Evolutionary conservation across 1,140 invertebrate species (phyloP).

Genomic region (Linepithema humile): DNA sequence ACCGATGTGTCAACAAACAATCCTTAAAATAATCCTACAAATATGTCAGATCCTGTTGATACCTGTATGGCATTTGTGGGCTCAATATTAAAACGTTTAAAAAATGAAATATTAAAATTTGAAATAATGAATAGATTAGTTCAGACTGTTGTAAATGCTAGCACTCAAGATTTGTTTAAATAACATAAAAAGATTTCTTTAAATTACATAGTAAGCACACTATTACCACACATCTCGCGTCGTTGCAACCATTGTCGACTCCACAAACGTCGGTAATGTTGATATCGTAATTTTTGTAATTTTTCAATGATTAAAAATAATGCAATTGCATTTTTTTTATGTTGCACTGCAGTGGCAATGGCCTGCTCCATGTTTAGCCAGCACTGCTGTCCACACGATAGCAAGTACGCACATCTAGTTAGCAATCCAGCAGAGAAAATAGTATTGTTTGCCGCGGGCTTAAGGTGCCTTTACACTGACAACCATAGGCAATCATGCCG

Average conservation of each 20-base stretch:
- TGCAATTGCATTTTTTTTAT: not conserved
- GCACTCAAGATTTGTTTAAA: not conserved
- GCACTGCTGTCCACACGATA: no score
- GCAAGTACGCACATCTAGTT: no score
- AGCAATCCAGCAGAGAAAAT: no score
- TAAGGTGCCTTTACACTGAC: no score
- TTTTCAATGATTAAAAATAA: not conserved
- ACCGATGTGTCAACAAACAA: not conserved
- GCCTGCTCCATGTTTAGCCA: not conserved
- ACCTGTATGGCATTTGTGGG: not conserved
- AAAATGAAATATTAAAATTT: not conserved
- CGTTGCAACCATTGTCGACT: not conserved
- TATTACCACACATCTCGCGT: not conserved
- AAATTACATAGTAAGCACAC: not conserved
- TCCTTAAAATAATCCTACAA: no score
- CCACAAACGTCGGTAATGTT: not conserved
- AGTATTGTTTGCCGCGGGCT: no score
- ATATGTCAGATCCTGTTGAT: slow-evolving; percentile 4
- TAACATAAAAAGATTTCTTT: not conserved
- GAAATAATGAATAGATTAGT: slow-evolving; percentile 16
- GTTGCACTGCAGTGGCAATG: no score
- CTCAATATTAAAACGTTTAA: slow-evolving; percentile 8
- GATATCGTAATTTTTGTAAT: not conserved
- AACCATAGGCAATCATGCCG: no score
- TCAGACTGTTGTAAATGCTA: not conserved